Evolutionary conservation across 2,888 invertebrate species (phyloP).

Genomic region (Pseudeuparius sepicola): DNA sequence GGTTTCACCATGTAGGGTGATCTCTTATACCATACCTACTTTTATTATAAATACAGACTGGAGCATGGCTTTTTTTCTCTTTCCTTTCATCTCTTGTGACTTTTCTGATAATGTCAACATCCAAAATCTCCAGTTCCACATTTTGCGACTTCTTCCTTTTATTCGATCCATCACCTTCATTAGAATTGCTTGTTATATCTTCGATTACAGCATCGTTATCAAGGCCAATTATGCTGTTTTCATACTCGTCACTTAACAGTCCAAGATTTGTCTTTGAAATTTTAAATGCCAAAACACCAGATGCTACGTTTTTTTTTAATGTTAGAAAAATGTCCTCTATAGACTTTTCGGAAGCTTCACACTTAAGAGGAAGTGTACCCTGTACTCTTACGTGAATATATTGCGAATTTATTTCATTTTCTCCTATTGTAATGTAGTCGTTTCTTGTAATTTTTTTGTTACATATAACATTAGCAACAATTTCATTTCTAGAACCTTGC

Average conservation of each 20-base stretch:
- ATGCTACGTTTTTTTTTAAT: conserved; percentile 60
- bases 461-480: conserved; percentile 57
- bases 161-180: conserved; percentile 27
- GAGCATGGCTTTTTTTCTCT: conserved; percentile 40
- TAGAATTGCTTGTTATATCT: conserved; percentile 36
- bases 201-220: conserved; percentile 45
- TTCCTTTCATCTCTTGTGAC: conserved; percentile 44
- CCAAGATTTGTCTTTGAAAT: conserved; percentile 55
- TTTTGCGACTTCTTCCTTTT: conserved; percentile 30
- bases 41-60: conserved; percentile 54
- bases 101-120: conserved; percentile 51
- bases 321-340: conserved; percentile 54
- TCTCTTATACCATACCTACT: too few species aligned
- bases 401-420: conserved; percentile 54
- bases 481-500: conserved; percentile 42
- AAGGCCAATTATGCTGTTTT: conserved; percentile 46
- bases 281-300: conserved; percentile 54
- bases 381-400: conserved; percentile 61
- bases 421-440: conserved; percentile 51
- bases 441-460: conserved; percentile 62
- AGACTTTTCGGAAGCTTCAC: conserved; percentile 47
- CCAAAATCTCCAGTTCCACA: conserved; percentile 42
- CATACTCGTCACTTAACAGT: conserved; percentile 52
- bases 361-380: conserved; percentile 54
- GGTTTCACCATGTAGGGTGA: too few species aligned